Conservation (phyloP, 2,888 invertebrate genomes). For the Lydus trimaculatus region DNA sequence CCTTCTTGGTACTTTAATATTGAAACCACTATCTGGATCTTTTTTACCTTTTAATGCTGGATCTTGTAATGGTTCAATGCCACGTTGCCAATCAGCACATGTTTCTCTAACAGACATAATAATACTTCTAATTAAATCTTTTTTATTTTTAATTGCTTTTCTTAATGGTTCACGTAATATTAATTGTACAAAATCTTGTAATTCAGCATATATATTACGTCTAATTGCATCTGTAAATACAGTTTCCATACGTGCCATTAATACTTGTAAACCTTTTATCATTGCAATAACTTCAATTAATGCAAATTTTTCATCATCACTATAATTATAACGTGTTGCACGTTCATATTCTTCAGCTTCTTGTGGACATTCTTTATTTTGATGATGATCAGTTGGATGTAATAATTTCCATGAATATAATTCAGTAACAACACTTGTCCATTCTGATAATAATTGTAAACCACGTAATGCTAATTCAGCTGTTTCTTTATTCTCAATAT, state of each 20-base stretch:
- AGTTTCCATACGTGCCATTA: constrained; percentile 97
- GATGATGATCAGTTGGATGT: constrained; percentile 97
- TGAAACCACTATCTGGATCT: constrained; percentile 90
- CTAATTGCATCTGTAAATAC: constrained; percentile 92
- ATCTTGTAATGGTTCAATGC: constrained; percentile 90
- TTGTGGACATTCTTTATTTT: constrained; percentile 92
- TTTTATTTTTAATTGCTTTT: constrained; percentile 97
- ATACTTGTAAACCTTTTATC: constrained; percentile 97
- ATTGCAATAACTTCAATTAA: constrained; percentile 98
- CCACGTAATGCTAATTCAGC: constrained; percentile 91
- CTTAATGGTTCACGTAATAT: constrained; percentile 88
- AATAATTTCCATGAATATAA: constrained; percentile 97
- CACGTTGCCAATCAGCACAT: constrained; percentile 95
- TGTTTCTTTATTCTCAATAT: constrained; percentile 89
- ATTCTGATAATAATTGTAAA: constrained; percentile 91
- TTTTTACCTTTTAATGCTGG: constrained; percentile 93
- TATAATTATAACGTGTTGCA: constrained; percentile 97
- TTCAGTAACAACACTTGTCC: constrained; percentile 97
- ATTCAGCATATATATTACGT: constrained; percentile 91
- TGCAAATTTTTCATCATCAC: constrained; percentile 96
- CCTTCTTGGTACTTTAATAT: constrained; percentile 88
- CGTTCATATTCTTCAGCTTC: constrained; percentile 99
- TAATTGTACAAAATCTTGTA: constrained; percentile 96
- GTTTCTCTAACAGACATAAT: constrained; percentile 97
- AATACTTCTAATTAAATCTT: constrained; percentile 93